Percentiles rank a stretch among this genome's conserved stretches.
phyloP scores from a whole-genome alignment of 2,888 invertebrate species.

The Aphidoletes aphidimyza region DNA sequence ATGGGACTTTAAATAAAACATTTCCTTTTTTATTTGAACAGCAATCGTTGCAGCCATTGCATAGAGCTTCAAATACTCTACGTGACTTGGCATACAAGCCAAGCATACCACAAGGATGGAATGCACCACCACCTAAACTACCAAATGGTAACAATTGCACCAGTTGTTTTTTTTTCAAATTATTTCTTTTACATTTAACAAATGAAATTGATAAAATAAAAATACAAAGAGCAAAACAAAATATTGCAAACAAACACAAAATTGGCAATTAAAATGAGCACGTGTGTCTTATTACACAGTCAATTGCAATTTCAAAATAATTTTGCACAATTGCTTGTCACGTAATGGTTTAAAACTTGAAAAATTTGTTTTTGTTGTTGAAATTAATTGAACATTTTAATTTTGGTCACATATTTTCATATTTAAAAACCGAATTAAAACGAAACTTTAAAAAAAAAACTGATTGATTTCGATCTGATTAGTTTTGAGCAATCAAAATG shows the following conservation, averaged over 20 bases:
- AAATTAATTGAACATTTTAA: conserved; percentile 5
- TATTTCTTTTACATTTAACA: not conserved
- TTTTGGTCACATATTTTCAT: not conserved
- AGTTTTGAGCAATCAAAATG: conserved; percentile 24
- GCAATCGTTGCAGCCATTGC: conserved; percentile 15
- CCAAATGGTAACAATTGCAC: conserved; percentile 62
- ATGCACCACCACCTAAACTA: conserved; percentile 63
- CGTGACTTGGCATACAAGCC: conserved; percentile 66
- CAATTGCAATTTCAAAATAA: not conserved
- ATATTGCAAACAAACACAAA: not conserved
- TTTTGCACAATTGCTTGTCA: not conserved
- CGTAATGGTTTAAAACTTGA: no score
- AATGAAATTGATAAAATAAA: not conserved
- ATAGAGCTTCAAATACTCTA: conserved; percentile 53
- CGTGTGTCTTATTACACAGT: not conserved
- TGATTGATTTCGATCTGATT: no score
- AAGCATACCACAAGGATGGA: conserved; percentile 66
- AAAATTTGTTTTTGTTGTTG: not conserved
- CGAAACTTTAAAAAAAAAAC: not conserved
- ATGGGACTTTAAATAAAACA: not conserved
- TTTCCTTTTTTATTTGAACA: not conserved
- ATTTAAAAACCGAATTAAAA: not conserved
- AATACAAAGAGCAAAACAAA: not conserved
- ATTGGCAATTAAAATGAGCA: not conserved
- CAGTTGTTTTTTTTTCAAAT: not conserved